A percentile compares a stretch with the other conserved stretches of the same genome.
phyloP scores from a whole-genome alignment of 2,888 invertebrate species.

The Galerucella pusilla region DNA sequence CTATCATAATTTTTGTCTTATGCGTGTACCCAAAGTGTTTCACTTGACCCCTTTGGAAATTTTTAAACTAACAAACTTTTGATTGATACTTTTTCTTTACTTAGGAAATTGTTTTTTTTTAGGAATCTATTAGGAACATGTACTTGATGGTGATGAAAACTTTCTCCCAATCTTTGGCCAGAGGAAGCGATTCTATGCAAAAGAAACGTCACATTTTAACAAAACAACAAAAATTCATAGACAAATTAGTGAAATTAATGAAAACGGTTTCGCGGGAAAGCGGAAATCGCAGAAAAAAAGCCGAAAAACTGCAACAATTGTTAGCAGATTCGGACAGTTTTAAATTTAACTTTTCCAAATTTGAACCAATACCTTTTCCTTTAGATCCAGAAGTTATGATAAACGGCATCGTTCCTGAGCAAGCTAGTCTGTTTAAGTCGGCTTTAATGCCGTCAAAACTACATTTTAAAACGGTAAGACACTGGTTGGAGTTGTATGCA shows the following conservation, averaged over 20 bases:
- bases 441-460: slow-evolving; percentile 94
- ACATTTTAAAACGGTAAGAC: slow-evolving; percentile 79
- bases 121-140: slow-evolving; percentile 74
- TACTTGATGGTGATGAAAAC: slow-evolving; percentile 90
- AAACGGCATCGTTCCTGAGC: slow-evolving; percentile 87
- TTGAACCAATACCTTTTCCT: slow-evolving; percentile 94
- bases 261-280: slow-evolving; percentile 90
- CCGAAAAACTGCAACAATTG: slow-evolving; percentile 86
- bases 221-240: slow-evolving; percentile 91
- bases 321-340: slow-evolving; percentile 83
- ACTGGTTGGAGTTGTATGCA: no score
- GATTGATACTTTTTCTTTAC: no score
- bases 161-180: slow-evolving; percentile 79
- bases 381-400: slow-evolving; percentile 90
- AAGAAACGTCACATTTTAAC: slow-evolving; percentile 80
- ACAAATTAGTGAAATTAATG: slow-evolving; percentile 88
- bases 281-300: slow-evolving; percentile 91
- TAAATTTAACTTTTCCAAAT: slow-evolving; percentile 88
- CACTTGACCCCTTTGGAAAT: no score
- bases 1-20: not conserved
- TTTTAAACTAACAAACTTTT: no score
- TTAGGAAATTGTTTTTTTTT: not conserved
- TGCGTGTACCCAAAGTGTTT: no score
- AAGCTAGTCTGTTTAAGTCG: slow-evolving; percentile 94
- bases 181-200: slow-evolving; percentile 78